phyloP scores from a whole-genome alignment of 2,888 invertebrate genomes.

The Pinctada fucata region DNA sequence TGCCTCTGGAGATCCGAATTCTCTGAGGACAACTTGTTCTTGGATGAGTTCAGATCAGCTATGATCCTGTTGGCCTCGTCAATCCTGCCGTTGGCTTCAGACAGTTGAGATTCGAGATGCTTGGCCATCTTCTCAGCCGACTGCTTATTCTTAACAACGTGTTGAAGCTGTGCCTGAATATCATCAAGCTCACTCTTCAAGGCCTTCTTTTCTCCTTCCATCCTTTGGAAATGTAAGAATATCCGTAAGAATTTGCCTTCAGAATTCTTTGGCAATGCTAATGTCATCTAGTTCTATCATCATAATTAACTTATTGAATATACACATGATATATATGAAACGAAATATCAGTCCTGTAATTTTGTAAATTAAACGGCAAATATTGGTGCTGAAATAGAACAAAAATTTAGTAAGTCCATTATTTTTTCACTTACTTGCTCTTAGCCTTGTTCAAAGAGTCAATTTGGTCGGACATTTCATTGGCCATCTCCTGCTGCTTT shows the following conservation, averaged over 20 bases:
- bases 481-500: conserved; percentile 99
- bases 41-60: conserved; percentile 88
- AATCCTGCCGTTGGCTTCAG: conserved; percentile 95
- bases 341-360: not conserved
- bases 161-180: conserved; percentile 96
- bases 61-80: conserved; percentile 98
- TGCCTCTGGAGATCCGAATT: conserved; percentile 97
- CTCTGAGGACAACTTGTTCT: conserved; percentile 98
- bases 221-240: conserved; percentile 77
- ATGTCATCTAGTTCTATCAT: no score
- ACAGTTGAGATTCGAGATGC: conserved; percentile 95
- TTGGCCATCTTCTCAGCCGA: conserved; percentile 99
- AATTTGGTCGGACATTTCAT: conserved; percentile 99
- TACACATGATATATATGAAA: not conserved
- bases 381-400: no score
- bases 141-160: conserved; percentile 98
- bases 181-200: conserved; percentile 99
- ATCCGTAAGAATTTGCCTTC: no score
- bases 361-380: no score
- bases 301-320: no score
- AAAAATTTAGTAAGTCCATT: no score
- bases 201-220: conserved; percentile 99
- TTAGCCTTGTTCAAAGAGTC: conserved; percentile 99
- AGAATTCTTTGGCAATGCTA: no score
- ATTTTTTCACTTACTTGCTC: conserved; percentile 87